These are phyloP conservation scores for Nipponacmea schrenckii DNA, from an alignment of 2,888 invertebrate genomes.

Conservation along the genomic window DNA sequence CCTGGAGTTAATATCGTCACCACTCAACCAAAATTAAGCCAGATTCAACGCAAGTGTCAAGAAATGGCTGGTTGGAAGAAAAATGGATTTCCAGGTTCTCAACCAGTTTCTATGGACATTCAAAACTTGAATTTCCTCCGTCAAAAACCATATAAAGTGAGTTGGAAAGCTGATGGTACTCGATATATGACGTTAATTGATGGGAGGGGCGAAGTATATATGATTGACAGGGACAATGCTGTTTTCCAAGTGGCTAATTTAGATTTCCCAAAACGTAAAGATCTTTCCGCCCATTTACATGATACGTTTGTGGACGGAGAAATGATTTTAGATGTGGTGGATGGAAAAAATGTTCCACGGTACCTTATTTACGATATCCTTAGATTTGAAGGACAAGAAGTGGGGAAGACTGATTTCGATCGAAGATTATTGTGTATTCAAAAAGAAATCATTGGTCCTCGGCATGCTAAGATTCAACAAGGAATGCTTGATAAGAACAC, in stretches of 20 bases:
- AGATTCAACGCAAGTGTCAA: slow-evolving; percentile 81
- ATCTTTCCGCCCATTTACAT: slow-evolving; percentile 77
- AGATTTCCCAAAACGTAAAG: slow-evolving; percentile 81
- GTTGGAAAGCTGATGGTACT: slow-evolving; percentile 99
- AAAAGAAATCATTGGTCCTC: slow-evolving; percentile 71
- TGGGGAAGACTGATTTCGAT: slow-evolving; percentile 83
- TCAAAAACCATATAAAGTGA: slow-evolving; percentile 90
- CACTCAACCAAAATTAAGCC: slow-evolving; percentile 73
- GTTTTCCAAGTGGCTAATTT: slow-evolving; percentile 85
- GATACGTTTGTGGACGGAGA: slow-evolving; percentile 94
- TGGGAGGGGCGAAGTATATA: slow-evolving; percentile 85
- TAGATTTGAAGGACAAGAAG: slow-evolving; percentile 81
- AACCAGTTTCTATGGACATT: slow-evolving; percentile 95
- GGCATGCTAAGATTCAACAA: slow-evolving; percentile 81
- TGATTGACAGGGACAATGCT: slow-evolving; percentile 94
- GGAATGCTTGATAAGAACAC: slow-evolving; percentile 79
- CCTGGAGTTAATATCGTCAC: slow-evolving; percentile 79
- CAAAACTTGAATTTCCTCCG: slow-evolving; percentile 81
- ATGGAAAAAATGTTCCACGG: slow-evolving; percentile 78
- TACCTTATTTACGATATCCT: slow-evolving; percentile 96
- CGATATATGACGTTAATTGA: slow-evolving; percentile 98
- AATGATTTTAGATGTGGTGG: slow-evolving; percentile 91
- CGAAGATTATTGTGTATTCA: slow-evolving; percentile 81
- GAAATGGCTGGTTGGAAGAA: slow-evolving; percentile 82
- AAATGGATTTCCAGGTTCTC: slow-evolving; percentile 91